These are phyloP conservation scores for Clarias gariepinus DNA, from an alignment of 2,113 vertebrate genomes.

Conservation along the genomic window DNA sequence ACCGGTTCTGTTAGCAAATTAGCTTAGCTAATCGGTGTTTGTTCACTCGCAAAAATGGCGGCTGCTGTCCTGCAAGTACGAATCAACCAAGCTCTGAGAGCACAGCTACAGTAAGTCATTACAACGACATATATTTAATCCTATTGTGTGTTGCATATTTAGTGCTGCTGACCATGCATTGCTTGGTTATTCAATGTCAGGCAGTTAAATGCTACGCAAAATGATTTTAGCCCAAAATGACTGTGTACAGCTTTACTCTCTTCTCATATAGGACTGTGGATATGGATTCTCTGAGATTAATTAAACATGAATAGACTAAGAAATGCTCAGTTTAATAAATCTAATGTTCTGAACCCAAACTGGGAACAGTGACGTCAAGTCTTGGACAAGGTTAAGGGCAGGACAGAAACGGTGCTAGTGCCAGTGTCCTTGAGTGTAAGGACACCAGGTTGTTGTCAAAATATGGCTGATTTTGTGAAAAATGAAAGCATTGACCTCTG, in stretches of 20 bases:
- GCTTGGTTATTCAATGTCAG: background rate
- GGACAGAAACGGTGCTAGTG: background rate
- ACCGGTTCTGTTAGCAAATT: background rate
- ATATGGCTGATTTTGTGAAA: background rate
- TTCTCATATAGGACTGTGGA: background rate
- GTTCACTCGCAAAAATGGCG: slow-evolving; percentile 4
- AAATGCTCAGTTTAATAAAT: background rate
- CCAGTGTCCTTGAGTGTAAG: background rate
- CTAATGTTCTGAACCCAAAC: background rate
- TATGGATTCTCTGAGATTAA: background rate
- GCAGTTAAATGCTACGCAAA: background rate
- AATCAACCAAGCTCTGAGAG: slow-evolving; percentile 11
- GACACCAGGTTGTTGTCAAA: background rate
- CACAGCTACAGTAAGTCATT: slow-evolving; percentile 16
- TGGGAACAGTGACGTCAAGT: background rate
- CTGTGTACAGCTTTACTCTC: background rate
- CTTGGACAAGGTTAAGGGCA: background rate
- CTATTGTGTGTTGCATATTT: background rate
- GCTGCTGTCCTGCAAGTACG: background rate
- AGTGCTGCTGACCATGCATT: no score
- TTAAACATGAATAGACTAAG: background rate
- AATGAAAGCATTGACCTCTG: background rate
- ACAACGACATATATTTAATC: background rate
- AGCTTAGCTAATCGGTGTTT: slow-evolving; percentile 34
- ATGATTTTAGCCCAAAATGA: background rate